Evolutionary conservation across 2,113 vertebrate species (phyloP).

Genomic region (Stigmatopora nigra): DNA sequence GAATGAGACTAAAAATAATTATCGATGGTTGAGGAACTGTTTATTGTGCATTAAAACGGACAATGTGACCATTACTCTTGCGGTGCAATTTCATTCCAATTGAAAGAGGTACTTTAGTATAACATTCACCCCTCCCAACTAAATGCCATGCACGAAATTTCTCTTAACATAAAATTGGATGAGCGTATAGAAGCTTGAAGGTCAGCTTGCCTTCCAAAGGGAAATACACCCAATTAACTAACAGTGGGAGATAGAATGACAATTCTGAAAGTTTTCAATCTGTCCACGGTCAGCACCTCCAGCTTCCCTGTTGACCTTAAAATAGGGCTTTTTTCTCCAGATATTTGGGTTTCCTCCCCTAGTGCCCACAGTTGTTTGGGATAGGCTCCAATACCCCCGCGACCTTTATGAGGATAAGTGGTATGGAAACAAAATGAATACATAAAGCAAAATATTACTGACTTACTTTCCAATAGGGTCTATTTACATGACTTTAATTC

Average conservation of each 20-base stretch:
- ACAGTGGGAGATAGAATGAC: background rate
- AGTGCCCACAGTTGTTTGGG: no score
- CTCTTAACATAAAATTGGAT: background rate
- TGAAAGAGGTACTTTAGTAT: background rate
- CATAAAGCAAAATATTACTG: no score
- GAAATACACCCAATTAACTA: background rate
- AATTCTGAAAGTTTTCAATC: background rate
- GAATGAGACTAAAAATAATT: conserved; percentile 29
- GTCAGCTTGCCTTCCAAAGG: background rate
- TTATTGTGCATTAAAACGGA: conserved; percentile 6
- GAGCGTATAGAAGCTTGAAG: background rate
- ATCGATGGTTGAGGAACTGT: conserved; percentile 22
- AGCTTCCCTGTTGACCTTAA: no score
- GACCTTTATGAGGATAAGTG: no score
- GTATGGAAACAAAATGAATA: no score
- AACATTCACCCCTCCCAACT: background rate
- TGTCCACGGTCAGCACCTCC: no score
- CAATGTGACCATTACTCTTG: background rate
- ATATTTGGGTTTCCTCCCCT: no score
- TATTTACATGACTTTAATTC: no score
- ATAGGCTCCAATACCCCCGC: no score
- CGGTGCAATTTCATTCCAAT: background rate
- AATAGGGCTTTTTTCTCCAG: no score
- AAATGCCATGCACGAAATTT: background rate
- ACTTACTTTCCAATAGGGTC: no score